These are phyloP conservation scores for Carapus acus DNA, from an alignment of 2,797 vertebrate species.

Conservation along the genomic window DNA sequence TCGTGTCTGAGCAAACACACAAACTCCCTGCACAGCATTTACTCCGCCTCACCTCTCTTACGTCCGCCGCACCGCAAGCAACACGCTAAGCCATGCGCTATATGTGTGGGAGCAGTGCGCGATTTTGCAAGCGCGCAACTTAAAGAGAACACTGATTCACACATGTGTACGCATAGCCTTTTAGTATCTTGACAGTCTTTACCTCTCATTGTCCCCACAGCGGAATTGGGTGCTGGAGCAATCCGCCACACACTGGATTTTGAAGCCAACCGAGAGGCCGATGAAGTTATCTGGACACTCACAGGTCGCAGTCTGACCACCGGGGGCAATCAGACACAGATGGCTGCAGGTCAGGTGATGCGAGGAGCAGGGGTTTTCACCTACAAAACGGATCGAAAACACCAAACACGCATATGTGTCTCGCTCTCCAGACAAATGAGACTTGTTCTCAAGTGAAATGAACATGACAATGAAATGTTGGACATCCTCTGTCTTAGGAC, in stretches of 20 bases:
- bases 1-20: too few relatives aligned
- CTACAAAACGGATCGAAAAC: conserved; percentile 33
- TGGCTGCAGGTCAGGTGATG: conserved; percentile 66
- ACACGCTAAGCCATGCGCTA: too few relatives aligned
- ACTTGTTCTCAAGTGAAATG: too few relatives aligned
- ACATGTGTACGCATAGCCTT: too few relatives aligned
- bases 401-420: not conserved
- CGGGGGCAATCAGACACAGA: conserved; percentile 67
- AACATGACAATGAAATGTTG: too few relatives aligned
- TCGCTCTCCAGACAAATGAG: not conserved
- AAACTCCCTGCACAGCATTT: too few relatives aligned
- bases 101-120: too few relatives aligned
- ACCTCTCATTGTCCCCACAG: conserved; percentile 72
- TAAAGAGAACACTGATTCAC: too few relatives aligned
- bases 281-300: conserved; percentile 71
- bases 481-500: conserved; percentile 13
- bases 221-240: conserved; percentile 74
- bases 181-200: too few relatives aligned
- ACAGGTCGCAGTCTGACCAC: conserved; percentile 59
- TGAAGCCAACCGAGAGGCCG: conserved; percentile 55
- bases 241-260: conserved; percentile 69
- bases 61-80: too few relatives aligned
- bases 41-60: too few relatives aligned
- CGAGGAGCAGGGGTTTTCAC: conserved; percentile 65
- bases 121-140: too few relatives aligned